Evolutionary conservation across 2,113 vertebrate genomes (phyloP).

Genomic region (Scopus umbretta): DNA sequence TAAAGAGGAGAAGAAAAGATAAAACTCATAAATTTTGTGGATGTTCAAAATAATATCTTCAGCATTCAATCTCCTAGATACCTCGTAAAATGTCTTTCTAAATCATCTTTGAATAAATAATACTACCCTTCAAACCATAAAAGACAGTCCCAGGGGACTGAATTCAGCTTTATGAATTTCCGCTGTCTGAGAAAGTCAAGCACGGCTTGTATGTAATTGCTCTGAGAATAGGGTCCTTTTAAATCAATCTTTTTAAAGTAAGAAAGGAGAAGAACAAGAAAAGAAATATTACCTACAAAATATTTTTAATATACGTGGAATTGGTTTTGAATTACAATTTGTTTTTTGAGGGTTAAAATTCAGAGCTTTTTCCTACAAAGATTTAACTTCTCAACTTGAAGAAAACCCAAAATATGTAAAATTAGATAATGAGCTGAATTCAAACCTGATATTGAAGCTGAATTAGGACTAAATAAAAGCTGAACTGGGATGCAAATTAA

Average conservation of each 20-base stretch:
- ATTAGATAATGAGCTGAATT: background rate
- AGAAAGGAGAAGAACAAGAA: background rate
- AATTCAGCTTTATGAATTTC: background rate
- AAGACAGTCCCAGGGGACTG: background rate
- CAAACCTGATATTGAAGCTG: background rate
- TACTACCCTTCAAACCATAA: background rate
- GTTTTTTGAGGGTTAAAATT: background rate
- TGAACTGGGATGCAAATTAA: background rate
- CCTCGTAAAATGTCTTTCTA: background rate
- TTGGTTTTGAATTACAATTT: background rate
- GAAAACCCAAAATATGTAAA: background rate
- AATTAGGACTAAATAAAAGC: background rate
- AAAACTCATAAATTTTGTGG: fast-evolving
- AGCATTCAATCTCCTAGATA: background rate
- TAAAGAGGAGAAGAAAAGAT: background rate
- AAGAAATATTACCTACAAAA: background rate
- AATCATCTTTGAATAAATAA: background rate
- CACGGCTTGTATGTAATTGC: background rate
- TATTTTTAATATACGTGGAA: background rate
- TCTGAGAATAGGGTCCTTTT: background rate
- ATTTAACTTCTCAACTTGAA: background rate
- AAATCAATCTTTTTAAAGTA: background rate
- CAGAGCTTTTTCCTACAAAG: background rate
- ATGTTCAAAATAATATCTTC: background rate
- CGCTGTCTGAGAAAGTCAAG: background rate